Percentiles rank a stretch among this genome's conserved stretches.
Evolutionary conservation across 2,797 vertebrate genomes (phyloP).

Genomic region (Chaetophractus vellerosus): DNA sequence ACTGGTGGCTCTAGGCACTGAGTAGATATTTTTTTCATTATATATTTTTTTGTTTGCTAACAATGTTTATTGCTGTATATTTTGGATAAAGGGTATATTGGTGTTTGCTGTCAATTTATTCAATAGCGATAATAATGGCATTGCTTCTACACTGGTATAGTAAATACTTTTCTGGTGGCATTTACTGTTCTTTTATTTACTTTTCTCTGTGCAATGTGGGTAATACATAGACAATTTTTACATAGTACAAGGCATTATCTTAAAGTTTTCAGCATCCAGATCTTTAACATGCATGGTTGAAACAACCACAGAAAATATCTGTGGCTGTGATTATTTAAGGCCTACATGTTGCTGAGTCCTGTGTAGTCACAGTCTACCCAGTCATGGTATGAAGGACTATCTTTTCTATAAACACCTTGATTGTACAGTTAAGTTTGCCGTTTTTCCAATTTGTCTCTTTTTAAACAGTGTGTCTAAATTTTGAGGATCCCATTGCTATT

Average conservation of each 20-base stretch:
- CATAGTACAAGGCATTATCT: background rate
- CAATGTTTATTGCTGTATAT: background rate
- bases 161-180: background rate
- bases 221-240: background rate
- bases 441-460: background rate
- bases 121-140: background rate
- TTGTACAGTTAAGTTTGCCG: background rate
- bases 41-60: background rate
- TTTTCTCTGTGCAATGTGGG: background rate
- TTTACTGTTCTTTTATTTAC: background rate
- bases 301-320: background rate
- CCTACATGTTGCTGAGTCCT: background rate
- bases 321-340: constrained; percentile 5
- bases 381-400: background rate
- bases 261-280: background rate
- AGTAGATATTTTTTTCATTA: background rate
- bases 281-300: background rate
- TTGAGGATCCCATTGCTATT: background rate
- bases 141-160: background rate
- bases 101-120: background rate
- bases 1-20: background rate
- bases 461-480: background rate
- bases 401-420: background rate
- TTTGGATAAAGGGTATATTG: background rate
- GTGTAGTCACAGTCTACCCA: background rate